Base-by-base conservation (phyloP, 2,888 invertebrate species). In the Achlya flavicornis region DNA sequence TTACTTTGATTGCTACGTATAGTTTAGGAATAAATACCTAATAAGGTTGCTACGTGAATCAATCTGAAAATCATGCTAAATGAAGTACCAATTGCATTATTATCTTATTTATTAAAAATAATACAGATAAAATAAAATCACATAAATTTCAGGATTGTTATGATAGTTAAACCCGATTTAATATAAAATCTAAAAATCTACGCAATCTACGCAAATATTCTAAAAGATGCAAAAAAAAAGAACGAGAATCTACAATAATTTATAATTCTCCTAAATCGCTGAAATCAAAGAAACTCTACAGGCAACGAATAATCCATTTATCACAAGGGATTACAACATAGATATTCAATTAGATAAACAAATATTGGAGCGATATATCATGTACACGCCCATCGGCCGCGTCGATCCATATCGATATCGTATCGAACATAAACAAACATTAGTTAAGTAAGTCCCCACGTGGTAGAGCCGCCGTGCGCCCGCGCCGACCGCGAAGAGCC, bases 361-460 rank as follows among this genome's bases (percentile, higher is more conserved):
- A 48, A 62, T 71, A 67, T 72, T 46, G 68, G 63, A 64, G 43
- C 32, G 26, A 35, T 43, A 14, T 57, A 62, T 62, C 62, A 62
- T 60, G 33, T 57, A 41, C 53, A 33, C 57, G 57, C 33, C 32
- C 57, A 38, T 14, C 19, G 33, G 10, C 33, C 38, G 14, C 16
- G 62, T 62, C 63, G 61, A 70, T 69, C 66, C 62, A 63, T 66
- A 66, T 68, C 66, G 62, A 62, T 58, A 61, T 62, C 63, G 63
- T 67, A 70, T 68, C 64, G 67, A 66, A 64, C 67, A 68, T 70
- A 73, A 75, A 71, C 73, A 74, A 74, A 73, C 70, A 73, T 66
- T 68, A 48, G 61, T 62, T 57, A 61, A 59, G 66, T 53, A 14
- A 53, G 53, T 53, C 53, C 53, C 73, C 76, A 77, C 77, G 80